Conservation (phyloP, 2,113 vertebrate genomes). For the Asarcornis scutulata region DNA sequence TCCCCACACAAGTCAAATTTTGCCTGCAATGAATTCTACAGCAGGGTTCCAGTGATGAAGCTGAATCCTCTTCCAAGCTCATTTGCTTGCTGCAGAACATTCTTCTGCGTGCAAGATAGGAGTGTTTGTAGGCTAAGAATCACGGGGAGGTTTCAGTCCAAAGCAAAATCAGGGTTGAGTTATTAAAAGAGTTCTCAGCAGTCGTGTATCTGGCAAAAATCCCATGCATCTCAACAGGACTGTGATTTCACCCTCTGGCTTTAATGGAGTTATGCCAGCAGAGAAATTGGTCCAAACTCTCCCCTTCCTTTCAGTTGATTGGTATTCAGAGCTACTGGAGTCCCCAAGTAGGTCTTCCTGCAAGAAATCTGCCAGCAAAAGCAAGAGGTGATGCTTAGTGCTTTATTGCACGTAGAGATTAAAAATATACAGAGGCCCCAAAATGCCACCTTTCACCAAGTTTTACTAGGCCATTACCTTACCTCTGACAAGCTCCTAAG, state of each 20-base stretch:
- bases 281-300: background rate
- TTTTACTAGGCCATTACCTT: background rate
- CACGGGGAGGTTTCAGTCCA: slow-evolving; percentile 5
- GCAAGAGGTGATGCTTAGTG: background rate
- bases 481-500: background rate
- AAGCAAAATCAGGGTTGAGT: slow-evolving; percentile 1
- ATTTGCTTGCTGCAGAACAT: background rate
- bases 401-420: background rate
- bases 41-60: background rate
- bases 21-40: background rate
- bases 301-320: background rate
- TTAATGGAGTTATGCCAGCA: background rate
- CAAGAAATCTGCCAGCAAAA: slow-evolving; percentile 19
- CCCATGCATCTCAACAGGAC: background rate
- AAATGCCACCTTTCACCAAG: background rate
- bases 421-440: background rate
- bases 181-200: slow-evolving; percentile 31
- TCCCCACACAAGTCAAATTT: background rate
- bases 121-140: slow-evolving; percentile 6
- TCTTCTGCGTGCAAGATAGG: background rate
- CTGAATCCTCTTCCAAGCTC: background rate
- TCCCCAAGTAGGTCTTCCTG: slow-evolving; percentile 2
- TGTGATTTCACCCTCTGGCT: slow-evolving; percentile 50
- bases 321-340: background rate
- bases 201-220: background rate